These are phyloP conservation scores for Serripes groenlandicus DNA, from an alignment of 2,888 invertebrate genomes.

Conservation along the genomic window DNA sequence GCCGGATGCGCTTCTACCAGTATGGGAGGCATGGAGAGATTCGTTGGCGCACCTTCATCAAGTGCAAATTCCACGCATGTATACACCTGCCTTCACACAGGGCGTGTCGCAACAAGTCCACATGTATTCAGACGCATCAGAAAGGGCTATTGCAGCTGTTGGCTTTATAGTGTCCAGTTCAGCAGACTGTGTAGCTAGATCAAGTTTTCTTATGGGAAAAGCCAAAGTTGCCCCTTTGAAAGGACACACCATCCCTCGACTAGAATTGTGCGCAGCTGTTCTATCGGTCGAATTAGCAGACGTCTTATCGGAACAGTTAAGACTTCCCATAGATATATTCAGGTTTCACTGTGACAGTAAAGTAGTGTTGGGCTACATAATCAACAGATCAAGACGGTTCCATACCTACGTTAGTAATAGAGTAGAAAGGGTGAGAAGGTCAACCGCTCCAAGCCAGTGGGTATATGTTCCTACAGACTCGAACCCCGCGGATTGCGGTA, in stretches of 20 bases:
- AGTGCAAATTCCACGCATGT: slow-evolving; percentile 31
- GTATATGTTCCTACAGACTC: slow-evolving; percentile 48
- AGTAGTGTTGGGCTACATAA: slow-evolving; percentile 63
- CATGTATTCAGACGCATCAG: slow-evolving; percentile 70
- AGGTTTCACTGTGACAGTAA: slow-evolving; percentile 64
- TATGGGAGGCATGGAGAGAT: slow-evolving; percentile 36
- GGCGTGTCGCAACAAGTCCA: slow-evolving; percentile 41
- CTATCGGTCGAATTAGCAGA: slow-evolving; percentile 56
- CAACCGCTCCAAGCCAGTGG: slow-evolving; percentile 57
- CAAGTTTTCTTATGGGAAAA: slow-evolving; percentile 67
- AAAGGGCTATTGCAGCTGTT: slow-evolving; percentile 67
- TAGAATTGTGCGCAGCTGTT: slow-evolving; percentile 69
- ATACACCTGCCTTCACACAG: slow-evolving; percentile 16
- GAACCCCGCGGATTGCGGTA: slow-evolving; percentile 66
- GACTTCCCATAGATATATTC: slow-evolving; percentile 18
- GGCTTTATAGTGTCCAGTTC: slow-evolving; percentile 49
- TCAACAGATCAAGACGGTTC: slow-evolving; percentile 58
- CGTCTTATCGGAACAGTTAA: slow-evolving; percentile 39
- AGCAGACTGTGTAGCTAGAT: neutral
- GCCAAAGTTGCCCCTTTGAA: slow-evolving; percentile 61
- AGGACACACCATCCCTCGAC: slow-evolving; percentile 65
- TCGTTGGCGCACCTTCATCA: slow-evolving; percentile 12
- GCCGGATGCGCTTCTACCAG: neutral
- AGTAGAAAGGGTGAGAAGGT: slow-evolving; percentile 43
- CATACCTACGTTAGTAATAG: slow-evolving; percentile 64